These are phyloP conservation scores for Lycorma delicatula DNA, from an alignment of 1,140 invertebrate genomes.

Conservation along the genomic window DNA sequence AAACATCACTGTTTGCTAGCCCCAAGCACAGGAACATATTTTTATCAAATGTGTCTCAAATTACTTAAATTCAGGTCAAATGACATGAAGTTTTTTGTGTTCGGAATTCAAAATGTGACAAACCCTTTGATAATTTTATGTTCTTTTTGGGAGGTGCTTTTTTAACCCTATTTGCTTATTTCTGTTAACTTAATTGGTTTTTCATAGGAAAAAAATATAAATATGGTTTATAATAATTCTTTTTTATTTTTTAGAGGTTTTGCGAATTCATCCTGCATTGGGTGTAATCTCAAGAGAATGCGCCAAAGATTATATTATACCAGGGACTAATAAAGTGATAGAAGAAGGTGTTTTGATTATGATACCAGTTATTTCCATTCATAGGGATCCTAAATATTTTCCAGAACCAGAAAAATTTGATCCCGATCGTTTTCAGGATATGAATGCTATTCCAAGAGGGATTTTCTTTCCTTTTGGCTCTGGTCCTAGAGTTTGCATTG, in stretches of 20 bases:
- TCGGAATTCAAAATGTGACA: no score
- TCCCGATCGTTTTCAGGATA: constrained; percentile 3
- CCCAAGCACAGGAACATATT: no score
- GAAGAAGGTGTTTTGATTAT: not conserved
- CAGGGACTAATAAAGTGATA: not conserved
- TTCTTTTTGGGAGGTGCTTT: no score
- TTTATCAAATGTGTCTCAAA: no score
- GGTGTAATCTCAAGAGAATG: not conserved
- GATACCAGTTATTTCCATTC: not conserved
- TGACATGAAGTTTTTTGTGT: no score
- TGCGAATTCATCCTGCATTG: not conserved
- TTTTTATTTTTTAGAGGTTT: not conserved
- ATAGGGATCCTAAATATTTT: constrained; percentile 1
- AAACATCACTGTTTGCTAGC: no score
- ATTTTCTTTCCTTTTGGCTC: not conserved
- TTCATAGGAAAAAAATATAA: no score
- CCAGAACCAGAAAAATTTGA: constrained; percentile 7
- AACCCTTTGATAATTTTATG: no score
- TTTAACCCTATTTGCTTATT: no score
- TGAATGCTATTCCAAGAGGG: not conserved
- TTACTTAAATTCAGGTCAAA: no score
- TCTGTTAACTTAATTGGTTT: no score
- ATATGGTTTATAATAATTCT: no score
- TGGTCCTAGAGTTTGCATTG: constrained; percentile 3
- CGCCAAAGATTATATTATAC: not conserved